phyloP scores from a whole-genome alignment of 1,140 invertebrate species.

The Papilio machaon region DNA sequence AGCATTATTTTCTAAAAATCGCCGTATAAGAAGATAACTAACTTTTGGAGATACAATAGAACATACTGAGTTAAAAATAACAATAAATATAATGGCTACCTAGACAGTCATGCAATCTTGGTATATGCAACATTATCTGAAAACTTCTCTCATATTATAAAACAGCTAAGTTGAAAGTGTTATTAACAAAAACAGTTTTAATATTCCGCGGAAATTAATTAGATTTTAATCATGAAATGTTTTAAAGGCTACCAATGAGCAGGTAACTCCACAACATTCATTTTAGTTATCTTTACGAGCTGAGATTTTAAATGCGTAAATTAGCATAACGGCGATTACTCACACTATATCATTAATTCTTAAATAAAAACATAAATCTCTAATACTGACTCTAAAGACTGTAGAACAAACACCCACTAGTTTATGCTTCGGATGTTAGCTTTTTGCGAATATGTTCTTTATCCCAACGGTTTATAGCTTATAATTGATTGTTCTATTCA shows the following conservation, averaged over 20 bases:
- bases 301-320: constrained; percentile 70
- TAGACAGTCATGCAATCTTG: no score
- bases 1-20: no score
- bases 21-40: no score
- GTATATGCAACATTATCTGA: not conserved
- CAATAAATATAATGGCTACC: no score
- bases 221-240: constrained; percentile 33
- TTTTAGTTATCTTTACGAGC: constrained; percentile 66
- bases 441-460: constrained; percentile 61
- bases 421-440: constrained; percentile 36
- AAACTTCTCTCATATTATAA: not conserved
- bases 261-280: constrained; percentile 48
- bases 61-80: no score
- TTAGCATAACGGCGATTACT: constrained; percentile 79
- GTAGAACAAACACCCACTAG: constrained; percentile 78
- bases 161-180: not conserved
- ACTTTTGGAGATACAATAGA: no score
- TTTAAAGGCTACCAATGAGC: constrained; percentile 37
- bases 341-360: constrained; percentile 78
- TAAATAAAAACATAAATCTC: constrained; percentile 82
- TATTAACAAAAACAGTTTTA: not conserved
- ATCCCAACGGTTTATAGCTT: constrained; percentile 49
- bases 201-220: constrained; percentile 24
- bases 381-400: constrained; percentile 68
- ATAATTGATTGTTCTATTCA: constrained; percentile 47